Evolutionary conservation across 2,888 invertebrate species (phyloP).

Genomic region (Pinctada fucata): DNA sequence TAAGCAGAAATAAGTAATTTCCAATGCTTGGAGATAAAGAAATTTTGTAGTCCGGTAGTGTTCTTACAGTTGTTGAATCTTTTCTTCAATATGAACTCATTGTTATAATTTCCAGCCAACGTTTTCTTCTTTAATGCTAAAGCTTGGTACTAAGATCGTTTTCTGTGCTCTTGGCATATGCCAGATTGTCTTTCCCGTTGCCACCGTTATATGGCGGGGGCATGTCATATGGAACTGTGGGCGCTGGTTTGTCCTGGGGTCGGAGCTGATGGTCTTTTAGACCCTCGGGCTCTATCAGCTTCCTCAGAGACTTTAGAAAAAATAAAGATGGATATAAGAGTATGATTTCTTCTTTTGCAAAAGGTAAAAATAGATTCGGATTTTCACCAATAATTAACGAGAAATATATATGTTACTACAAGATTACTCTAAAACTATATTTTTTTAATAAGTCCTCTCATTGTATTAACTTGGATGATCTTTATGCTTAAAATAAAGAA

Average conservation of each 20-base stretch:
- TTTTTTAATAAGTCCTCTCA: too few species aligned
- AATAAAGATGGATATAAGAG: not conserved
- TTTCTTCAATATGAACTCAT: too few species aligned
- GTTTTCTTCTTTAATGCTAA: not conserved
- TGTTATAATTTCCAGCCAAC: too few species aligned
- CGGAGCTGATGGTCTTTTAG: conserved; percentile 66
- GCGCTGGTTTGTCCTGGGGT: conserved; percentile 56
- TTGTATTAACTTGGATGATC: not conserved
- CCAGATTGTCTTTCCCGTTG: not conserved
- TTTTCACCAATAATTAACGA: not conserved
- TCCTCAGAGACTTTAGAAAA: conserved; percentile 54
- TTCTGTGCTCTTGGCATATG: not conserved
- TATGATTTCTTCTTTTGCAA: not conserved
- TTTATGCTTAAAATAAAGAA: not conserved
- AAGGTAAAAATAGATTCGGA: not conserved
- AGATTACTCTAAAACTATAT: too few species aligned
- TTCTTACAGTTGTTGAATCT: too few species aligned
- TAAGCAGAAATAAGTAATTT: too few species aligned
- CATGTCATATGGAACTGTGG: not conserved
- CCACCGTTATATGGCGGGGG: not conserved
- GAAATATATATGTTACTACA: too few species aligned
- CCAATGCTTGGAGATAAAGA: too few species aligned
- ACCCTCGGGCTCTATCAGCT: conserved; percentile 59
- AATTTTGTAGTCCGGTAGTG: too few species aligned
- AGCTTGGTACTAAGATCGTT: not conserved